Evolutionary conservation across 2,888 invertebrate genomes (phyloP).

Genomic region (Drosophila nr. perissopoda): DNA sequence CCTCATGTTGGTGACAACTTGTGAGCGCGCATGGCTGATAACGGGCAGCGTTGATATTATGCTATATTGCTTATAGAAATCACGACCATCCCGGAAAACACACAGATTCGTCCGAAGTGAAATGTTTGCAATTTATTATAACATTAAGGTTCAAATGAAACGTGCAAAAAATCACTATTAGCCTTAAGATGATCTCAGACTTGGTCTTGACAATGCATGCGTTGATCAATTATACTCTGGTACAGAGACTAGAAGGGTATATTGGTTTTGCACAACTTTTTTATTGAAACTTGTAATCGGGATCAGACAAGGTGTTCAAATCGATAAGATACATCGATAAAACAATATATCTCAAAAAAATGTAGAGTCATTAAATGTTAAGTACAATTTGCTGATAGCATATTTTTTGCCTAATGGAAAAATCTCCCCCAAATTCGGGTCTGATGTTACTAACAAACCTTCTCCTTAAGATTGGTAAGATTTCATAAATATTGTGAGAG

Average conservation of each 20-base stretch:
- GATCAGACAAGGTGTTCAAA: neutral
- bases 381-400: neutral
- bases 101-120: neutral
- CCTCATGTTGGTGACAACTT: constrained; percentile 6
- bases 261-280: neutral
- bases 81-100: neutral
- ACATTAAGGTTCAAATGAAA: constrained; percentile 16
- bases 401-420: neutral
- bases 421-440: neutral
- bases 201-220: neutral
- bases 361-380: neutral
- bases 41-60: neutral
- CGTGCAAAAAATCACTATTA: constrained; percentile 35
- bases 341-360: neutral
- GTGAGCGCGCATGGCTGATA: constrained; percentile 17
- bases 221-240: neutral
- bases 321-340: neutral
- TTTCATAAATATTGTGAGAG: neutral
- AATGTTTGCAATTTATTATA: neutral
- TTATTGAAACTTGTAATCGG: neutral
- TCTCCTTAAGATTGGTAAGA: neutral
- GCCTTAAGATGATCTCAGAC: constrained; percentile 35
- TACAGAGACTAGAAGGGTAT: neutral
- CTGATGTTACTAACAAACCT: neutral
- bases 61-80: constrained; percentile 9